Conservation (phyloP, 2,113 vertebrate species). For the Rhinolophus ferrumequinum region DNA sequence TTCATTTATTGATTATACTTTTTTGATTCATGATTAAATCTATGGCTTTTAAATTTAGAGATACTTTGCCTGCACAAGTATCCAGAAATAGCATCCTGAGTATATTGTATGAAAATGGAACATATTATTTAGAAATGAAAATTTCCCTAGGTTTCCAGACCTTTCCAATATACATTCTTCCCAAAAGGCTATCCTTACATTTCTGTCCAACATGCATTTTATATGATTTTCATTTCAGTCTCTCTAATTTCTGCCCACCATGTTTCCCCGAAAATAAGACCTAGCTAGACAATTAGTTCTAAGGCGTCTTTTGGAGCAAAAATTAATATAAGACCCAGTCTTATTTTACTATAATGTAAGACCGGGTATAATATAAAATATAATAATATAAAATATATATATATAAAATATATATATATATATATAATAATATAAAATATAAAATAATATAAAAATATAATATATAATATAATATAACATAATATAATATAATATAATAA, state of each 20-base stretch:
- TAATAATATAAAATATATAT: too few species aligned
- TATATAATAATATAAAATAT: too few species aligned
- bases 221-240: not conserved
- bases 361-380: too few species aligned
- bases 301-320: too few species aligned
- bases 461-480: too few species aligned
- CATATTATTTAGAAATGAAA: constrained; percentile 13
- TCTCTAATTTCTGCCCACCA: not conserved
- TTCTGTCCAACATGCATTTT: not conserved
- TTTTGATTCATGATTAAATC: not conserved
- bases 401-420: too few species aligned
- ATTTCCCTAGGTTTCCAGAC: not conserved
- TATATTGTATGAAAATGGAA: constrained; percentile 18
- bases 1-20: not conserved
- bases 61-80: not conserved
- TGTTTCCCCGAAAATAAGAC: too few species aligned
- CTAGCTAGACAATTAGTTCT: too few species aligned
- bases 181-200: not conserved
- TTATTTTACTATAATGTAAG: too few species aligned
- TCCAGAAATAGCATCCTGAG: not conserved
- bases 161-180: not conserved
- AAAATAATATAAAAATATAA: too few species aligned
- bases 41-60: constrained; percentile 26
- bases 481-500: too few species aligned
- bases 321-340: too few species aligned